Evolutionary conservation across 1,140 invertebrate species (phyloP), one percentile per base, ranked within the genome.

Genomic region (Wiebesia pumilae): DNA sequence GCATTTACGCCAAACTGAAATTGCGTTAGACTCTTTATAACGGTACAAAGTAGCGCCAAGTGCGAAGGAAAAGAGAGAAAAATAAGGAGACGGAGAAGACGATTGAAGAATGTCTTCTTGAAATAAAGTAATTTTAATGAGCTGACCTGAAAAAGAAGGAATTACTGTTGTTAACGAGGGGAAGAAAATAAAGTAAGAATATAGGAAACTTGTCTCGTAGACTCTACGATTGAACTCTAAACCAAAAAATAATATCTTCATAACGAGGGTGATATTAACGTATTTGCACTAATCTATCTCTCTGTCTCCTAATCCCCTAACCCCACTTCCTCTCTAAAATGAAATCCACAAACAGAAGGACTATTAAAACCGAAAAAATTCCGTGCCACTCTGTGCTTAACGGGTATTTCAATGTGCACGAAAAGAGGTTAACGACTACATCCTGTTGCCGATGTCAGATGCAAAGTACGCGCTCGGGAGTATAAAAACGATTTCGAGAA

Each of bases 91-190:
- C 3, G 35, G 38, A 58, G n/a, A 33, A 58, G 19, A 30, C 0
- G 0, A 35, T 84, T 79, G 75, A 88, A 83, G 80, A 40, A 83
- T 80, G 86, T 89, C 85, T 79, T 81, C 51, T 88, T 51, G 71
- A 40, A 81, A 35, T 38, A 62, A 90, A 89, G 90, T 91, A 90
- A 91, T 90, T 91, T 90, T 91, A 92, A 92, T 91, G 90, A 90
- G 90, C 91, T 90, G 88, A 85, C n/a, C 12, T 24, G 87, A n/a
- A 33, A n/a, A 9, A 10, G 58, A 54, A 54, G 6, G 27, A 69
- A 47, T 16, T n/a, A 35, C 21, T 40, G 69, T 83, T 19, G 75
- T 24, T 73, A 87, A 78, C 30, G 38, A 30, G 33, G 38, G 65
- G 58, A 80, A 12, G 33, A 43, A 43, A 43, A 7, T n/a, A 3